Conservation (phyloP, 1,140 invertebrate genomes). For the Wiebesia pumilae region DNA sequence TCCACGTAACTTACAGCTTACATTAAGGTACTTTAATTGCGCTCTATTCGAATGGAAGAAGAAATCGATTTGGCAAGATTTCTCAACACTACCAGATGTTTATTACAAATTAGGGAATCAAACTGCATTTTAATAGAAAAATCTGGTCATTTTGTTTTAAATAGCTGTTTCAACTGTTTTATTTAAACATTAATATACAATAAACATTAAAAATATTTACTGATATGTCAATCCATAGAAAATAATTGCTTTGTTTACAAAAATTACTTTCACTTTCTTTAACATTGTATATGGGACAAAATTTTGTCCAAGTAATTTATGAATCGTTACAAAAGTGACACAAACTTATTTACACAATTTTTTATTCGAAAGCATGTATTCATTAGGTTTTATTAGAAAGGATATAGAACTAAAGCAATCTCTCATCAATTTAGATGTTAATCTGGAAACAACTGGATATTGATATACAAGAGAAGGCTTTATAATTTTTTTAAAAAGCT, state of each 20-base stretch:
- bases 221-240: not conserved
- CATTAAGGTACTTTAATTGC: not conserved
- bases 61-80: constrained; percentile 40
- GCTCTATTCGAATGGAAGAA: constrained; percentile 14
- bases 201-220: not conserved
- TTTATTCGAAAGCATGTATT: not conserved
- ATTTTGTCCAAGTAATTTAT: not conserved
- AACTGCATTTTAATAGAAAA: constrained; percentile 18
- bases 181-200: not conserved
- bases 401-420: not conserved
- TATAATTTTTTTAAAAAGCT: not conserved
- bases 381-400: not conserved
- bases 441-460: not conserved
- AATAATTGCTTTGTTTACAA: not conserved
- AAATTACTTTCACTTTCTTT: not conserved
- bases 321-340: too few relatives aligned
- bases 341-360: not conserved
- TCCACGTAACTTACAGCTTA: constrained; percentile 10
- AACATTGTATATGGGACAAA: not conserved
- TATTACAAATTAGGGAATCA: not conserved
- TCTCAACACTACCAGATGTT: not conserved
- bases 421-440: not conserved
- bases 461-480: not conserved
- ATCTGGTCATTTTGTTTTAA: not conserved
- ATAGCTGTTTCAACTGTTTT: not conserved